Base-by-base conservation (phyloP, 2,113 vertebrate species). In the Pteropus alecto region DNA sequence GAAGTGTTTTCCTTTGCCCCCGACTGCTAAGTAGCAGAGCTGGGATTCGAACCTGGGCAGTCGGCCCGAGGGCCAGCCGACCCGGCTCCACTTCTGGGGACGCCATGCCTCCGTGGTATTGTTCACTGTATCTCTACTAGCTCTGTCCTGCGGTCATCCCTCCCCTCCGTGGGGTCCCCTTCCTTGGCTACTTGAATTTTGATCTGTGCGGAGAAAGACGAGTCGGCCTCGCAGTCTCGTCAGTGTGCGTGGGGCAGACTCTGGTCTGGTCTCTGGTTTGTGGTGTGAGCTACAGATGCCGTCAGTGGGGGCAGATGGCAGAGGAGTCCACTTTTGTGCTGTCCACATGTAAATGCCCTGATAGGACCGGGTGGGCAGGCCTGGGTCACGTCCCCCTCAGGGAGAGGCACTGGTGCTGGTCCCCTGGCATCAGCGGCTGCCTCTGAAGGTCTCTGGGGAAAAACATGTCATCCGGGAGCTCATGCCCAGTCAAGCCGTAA, bases 101-200 rank as follows among this genome's bases (percentile, higher is more conserved):
- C 0, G 16, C 43, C 2, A 1, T 0, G 43, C n/a, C 13, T 8
- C 8, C 0, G 41, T 0, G 13, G 46, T 0, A 11, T 26, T 14
- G 26, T 3, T 38, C 26, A 2, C 46, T 54, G 26, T 28, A 0
- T 4, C 18, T 63, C 79, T 7, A 9, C 6, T 13, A 7, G 3
- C 6, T 14, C 56, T 19, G 4, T 16, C 22, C 46, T 19, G 2
- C 14, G 19, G 70, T 0, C 2, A 5, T 19, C n/a, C 26, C 3
- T 21, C 41, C 28, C n/a, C 43, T 61, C 15, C 3, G 0, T 8
- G 22, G 18, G 38, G 54, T 1, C 67, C 21, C 24, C 28, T 24
- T 19, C n/a, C 6, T 24, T 24, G 30, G 56, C 68, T 3, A 9
- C 19, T n/a, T 8, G 5, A 18, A 6, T 11, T 74, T 24, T 35